Conservation (phyloP, 2,888 invertebrate genomes). For the Endomychus coccineus region DNA sequence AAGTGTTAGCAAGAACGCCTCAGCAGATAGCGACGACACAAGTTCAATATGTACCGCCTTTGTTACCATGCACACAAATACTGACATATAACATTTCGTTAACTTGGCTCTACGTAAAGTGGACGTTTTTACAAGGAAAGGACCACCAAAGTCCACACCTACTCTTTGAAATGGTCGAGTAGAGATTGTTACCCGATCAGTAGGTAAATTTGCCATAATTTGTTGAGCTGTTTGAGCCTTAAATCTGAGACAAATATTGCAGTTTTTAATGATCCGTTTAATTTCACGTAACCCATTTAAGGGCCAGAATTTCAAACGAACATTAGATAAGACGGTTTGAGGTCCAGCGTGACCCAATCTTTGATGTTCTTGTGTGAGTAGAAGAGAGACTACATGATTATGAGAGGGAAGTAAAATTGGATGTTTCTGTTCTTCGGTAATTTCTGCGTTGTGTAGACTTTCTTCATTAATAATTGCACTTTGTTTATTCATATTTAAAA, state of each 20-base stretch:
- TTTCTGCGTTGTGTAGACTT: no score
- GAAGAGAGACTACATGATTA: slow-evolving; percentile 2
- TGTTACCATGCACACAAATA: slow-evolving; percentile 11
- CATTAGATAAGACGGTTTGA: slow-evolving; percentile 4
- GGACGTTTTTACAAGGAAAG: slow-evolving; percentile 3
- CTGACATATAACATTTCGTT: slow-evolving; percentile 4
- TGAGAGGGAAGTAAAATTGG: slow-evolving; percentile 3
- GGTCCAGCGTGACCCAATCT: slow-evolving; percentile 1
- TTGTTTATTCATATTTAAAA: no score
- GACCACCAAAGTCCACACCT: slow-evolving; percentile 10
- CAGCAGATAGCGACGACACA: slow-evolving; percentile 17
- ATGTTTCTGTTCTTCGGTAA: slow-evolving; percentile 4
- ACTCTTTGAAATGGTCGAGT: slow-evolving; percentile 4
- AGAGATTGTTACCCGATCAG: slow-evolving; percentile 4
- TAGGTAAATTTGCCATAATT: slow-evolving; percentile 1
- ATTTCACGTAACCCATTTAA: slow-evolving; percentile 1
- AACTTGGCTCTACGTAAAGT: background rate
- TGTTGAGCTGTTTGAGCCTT: slow-evolving; percentile 3
- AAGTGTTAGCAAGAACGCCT: slow-evolving; percentile 18
- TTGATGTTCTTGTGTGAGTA: slow-evolving; percentile 2
- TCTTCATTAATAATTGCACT: no score
- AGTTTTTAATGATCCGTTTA: slow-evolving; percentile 1
- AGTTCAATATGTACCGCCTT: slow-evolving; percentile 12
- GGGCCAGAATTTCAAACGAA: slow-evolving; percentile 2
- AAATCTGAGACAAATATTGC: slow-evolving; percentile 3